Conservation (phyloP, 2,797 vertebrate genomes). For the Anomalospiza imberbis region DNA sequence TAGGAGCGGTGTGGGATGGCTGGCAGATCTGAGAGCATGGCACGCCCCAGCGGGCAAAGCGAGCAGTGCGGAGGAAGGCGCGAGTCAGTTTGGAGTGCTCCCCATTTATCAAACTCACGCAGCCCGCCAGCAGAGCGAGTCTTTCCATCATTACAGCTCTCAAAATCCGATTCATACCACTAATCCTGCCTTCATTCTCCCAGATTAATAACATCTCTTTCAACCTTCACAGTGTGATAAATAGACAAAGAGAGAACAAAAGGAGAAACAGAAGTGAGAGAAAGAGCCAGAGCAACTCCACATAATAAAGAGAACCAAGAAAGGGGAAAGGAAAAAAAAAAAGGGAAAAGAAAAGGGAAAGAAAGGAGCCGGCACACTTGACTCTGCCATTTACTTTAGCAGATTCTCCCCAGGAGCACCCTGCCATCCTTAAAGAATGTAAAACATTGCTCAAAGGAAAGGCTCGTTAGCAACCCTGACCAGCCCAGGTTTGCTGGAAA, state of each 20-base stretch:
- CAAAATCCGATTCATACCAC: constrained; percentile 99
- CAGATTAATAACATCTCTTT: constrained; percentile 99
- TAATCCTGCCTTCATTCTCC: constrained; percentile 99
- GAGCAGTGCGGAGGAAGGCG: constrained; percentile 82
- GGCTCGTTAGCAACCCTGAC: constrained; percentile 78
- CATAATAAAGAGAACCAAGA: constrained; percentile 83
- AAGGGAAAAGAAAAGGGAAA: constrained; percentile 66
- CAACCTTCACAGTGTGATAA: constrained; percentile 99
- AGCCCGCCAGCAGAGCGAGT: constrained; percentile 99
- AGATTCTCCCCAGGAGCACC: constrained; percentile 65
- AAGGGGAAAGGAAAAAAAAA: constrained; percentile 74
- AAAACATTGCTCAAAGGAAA: constrained; percentile 71
- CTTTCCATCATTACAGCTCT: constrained; percentile 99
- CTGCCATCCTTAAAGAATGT: constrained; percentile 69
- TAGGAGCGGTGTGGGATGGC: constrained; percentile 82
- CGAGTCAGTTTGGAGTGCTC: constrained; percentile 88
- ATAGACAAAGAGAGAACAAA: constrained; percentile 99
- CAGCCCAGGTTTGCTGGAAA: constrained; percentile 73
- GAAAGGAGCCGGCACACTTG: constrained; percentile 65
- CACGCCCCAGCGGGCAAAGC: constrained; percentile 87
- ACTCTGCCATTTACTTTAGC: constrained; percentile 72
- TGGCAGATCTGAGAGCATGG: constrained; percentile 85
- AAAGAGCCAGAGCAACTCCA: constrained; percentile 84
- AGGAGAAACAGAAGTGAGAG: constrained; percentile 87
- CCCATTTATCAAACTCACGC: constrained; percentile 99